These are phyloP conservation scores for Trilocha varians DNA, from an alignment of 2,888 invertebrate genomes.

Conservation along the genomic window DNA sequence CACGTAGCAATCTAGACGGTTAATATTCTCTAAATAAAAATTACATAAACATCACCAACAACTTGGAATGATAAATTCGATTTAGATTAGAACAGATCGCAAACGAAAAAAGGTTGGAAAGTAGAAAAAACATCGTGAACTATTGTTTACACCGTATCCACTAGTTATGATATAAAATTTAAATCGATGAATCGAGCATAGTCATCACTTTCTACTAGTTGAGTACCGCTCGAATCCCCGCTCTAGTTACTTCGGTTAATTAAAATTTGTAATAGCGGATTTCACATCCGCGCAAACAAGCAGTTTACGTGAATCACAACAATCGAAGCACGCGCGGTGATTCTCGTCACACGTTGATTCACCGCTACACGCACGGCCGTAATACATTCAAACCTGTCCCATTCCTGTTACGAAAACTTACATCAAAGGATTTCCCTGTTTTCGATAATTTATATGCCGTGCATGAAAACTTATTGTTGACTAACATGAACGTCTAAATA, in stretches of 20 bases:
- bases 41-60: no score
- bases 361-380: conserved; percentile 20
- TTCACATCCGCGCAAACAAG: conserved; percentile 67
- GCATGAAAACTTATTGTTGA: no score
- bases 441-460: no score
- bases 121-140: no score
- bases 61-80: no score
- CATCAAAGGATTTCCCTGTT: no score
- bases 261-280: conserved; percentile 71
- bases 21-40: no score
- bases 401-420: background rate
- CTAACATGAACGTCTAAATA: no score
- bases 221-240: conserved; percentile 55
- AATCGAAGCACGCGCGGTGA: conserved; percentile 30
- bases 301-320: conserved; percentile 64
- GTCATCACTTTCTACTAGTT: conserved; percentile 62
- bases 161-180: conserved; percentile 7
- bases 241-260: conserved; percentile 67
- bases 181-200: conserved; percentile 27
- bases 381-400: background rate
- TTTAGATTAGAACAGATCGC: no score
- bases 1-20: no score
- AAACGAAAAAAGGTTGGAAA: no score
- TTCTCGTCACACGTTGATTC: conserved; percentile 48
- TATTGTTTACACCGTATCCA: no score